phyloP scores from a whole-genome alignment of 2,797 vertebrate species.

The Atherinosoma microstoma region DNA sequence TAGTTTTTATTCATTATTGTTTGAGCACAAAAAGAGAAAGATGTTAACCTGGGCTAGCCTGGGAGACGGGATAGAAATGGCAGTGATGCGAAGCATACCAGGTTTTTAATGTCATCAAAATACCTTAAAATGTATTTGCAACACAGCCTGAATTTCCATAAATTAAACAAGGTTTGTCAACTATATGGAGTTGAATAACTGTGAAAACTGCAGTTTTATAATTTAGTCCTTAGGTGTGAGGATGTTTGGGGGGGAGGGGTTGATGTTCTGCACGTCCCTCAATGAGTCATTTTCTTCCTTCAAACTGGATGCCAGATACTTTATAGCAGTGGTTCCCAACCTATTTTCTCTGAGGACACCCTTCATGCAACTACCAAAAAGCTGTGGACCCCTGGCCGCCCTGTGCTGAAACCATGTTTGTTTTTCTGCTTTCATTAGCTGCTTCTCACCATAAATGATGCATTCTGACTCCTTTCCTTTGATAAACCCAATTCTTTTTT shows the following conservation, averaged over 20 bases:
- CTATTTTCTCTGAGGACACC: too few species aligned
- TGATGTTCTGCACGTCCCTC: background rate
- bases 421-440: too few species aligned
- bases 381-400: too few species aligned
- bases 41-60: background rate
- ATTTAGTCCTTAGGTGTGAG: background rate
- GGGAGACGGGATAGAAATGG: background rate
- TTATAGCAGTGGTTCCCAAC: too few species aligned
- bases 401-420: too few species aligned
- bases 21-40: background rate
- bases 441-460: too few species aligned
- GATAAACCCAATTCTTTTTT: too few species aligned
- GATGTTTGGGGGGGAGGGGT: background rate
- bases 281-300: background rate
- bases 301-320: too few species aligned
- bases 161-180: background rate
- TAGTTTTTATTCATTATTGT: background rate
- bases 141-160: background rate
- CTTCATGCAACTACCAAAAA: too few species aligned
- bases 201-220: slow-evolving; percentile 7
- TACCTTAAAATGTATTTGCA: background rate
- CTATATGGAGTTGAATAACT: background rate
- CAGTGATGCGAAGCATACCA: background rate
- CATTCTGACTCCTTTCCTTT: too few species aligned
- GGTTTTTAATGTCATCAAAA: slow-evolving; percentile 1